phyloP scores from a whole-genome alignment of 2,113 vertebrate genomes.

The Grallaria varia region DNA sequence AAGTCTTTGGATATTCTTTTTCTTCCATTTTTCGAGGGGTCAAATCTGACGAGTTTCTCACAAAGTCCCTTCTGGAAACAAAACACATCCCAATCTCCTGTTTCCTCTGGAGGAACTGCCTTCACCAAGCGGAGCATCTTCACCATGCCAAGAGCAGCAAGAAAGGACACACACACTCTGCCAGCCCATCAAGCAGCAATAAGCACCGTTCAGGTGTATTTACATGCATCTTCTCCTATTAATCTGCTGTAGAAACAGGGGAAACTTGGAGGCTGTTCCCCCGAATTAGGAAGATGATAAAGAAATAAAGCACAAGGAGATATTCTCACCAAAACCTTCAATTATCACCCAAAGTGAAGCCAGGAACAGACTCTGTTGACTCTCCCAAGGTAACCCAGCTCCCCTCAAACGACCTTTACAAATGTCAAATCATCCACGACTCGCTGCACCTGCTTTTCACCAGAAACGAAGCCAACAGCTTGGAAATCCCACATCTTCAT shows the following conservation, averaged over 20 bases:
- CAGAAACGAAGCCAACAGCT: neutral
- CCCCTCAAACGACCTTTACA: neutral
- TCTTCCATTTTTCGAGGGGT: neutral
- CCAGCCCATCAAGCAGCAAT: neutral
- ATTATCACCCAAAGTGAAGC: fast-evolving
- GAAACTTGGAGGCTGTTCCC: neutral
- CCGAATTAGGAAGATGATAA: neutral
- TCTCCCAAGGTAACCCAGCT: neutral
- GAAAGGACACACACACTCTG: neutral
- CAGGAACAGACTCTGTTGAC: neutral
- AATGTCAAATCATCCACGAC: fast-evolving
- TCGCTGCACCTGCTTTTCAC: fast-evolving
- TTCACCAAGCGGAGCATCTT: neutral
- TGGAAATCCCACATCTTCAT: fast-evolving
- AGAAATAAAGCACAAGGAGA: neutral
- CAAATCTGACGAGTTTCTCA: neutral
- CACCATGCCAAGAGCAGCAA: neutral
- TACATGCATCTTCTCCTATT: fast-evolving
- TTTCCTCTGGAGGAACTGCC: neutral
- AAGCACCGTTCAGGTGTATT: neutral
- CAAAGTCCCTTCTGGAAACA: neutral
- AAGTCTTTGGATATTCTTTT: neutral
- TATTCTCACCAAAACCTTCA: neutral
- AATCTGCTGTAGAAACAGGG: neutral
- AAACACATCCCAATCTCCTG: neutral